Evolutionary conservation across 2,888 invertebrate genomes (phyloP).

Genomic region (Eurois occulta): DNA sequence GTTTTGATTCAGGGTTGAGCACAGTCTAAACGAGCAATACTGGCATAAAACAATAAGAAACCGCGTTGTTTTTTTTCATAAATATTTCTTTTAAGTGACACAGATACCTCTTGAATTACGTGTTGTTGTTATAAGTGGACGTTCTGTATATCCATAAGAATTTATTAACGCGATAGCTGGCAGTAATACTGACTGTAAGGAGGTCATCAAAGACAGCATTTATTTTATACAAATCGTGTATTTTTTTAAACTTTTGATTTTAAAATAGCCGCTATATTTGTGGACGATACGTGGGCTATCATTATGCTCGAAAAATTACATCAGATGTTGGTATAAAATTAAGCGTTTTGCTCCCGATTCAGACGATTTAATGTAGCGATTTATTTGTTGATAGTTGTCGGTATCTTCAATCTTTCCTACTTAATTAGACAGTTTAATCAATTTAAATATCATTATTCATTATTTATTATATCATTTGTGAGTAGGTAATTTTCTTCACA

Average conservation of each 20-base stretch:
- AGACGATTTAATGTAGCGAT: slow-evolving; percentile 18
- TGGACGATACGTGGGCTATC: slow-evolving; percentile 50
- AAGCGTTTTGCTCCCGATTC: slow-evolving; percentile 29
- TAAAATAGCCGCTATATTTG: slow-evolving; percentile 70
- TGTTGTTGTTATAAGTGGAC: slow-evolving; percentile 71
- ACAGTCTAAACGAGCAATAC: slow-evolving; percentile 5
- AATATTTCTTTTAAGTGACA: slow-evolving; percentile 67
- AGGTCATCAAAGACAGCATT: slow-evolving; percentile 81
- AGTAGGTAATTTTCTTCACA: neutral
- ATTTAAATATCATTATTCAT: slow-evolving; percentile 9
- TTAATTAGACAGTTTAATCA: slow-evolving; percentile 10
- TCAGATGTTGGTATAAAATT: slow-evolving; percentile 34
- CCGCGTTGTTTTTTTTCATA: slow-evolving; percentile 25
- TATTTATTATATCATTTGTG: no score
- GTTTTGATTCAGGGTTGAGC: neutral
- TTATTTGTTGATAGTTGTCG: neutral
- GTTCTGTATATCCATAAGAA: slow-evolving; percentile 78
- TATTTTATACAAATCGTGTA: slow-evolving; percentile 77
- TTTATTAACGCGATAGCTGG: slow-evolving; percentile 82
- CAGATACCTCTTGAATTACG: slow-evolving; percentile 82
- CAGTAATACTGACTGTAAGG: slow-evolving; percentile 81
- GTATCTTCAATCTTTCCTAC: slow-evolving; percentile 27
- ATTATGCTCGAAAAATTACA: slow-evolving; percentile 45
- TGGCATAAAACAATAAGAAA: slow-evolving; percentile 42
- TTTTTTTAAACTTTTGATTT: slow-evolving; percentile 70